Evolutionary conservation across 1,140 invertebrate species (phyloP), one percentile per base, ranked within the genome.

Genomic region (Diachasma alloeum): DNA sequence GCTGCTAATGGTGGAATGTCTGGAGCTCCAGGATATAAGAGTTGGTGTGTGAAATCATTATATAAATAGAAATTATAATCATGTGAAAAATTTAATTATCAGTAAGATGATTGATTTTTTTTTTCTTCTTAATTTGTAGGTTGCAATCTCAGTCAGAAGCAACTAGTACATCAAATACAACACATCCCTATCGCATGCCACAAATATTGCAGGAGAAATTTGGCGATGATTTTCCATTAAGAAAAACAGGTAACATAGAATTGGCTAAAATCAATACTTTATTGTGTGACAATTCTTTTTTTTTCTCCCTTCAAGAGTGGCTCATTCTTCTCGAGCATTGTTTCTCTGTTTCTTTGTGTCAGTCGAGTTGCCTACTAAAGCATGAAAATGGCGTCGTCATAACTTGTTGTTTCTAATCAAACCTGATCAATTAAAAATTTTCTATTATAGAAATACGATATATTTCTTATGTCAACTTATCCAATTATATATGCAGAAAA

Each of bases 191-290:
- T 85, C 90, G 93, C 83, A 92, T 93, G 88, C 93, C 93, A 39
- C 90, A 90, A 80, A 82, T 90, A 87, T 84, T 92, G 24, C 88
- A 91, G 84, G 87, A 90, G 76, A 86, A 90, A 83, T 88, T 90
- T 75, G 79, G 88, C 78, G 86, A 93, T 80, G 97, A 98, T 91
- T 98, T 97, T 88, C 97, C 97, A 59, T 92, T 98, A 1, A 89
- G 97, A 79, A 99, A 98, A 93, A 98, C 97, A 92, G 97, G 97
- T 98, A 92, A 88, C 82, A n/a, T 78, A 53, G 37, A 53, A 24
- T 68, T 74, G 56, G 74, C 69, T 6, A 42, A 26, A 19, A 72
- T 37, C 63, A 19, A 17, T 36, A 46, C 66, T 73, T 73, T 56
- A 63, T 69, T 73, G 76, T 73, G 76, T 74, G 13, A 73, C 39